A percentile compares a stretch with the other conserved stretches of the same genome.
Conservation (phyloP, 1,140 invertebrate genomes). For the Caerostris extrusa region DNA sequence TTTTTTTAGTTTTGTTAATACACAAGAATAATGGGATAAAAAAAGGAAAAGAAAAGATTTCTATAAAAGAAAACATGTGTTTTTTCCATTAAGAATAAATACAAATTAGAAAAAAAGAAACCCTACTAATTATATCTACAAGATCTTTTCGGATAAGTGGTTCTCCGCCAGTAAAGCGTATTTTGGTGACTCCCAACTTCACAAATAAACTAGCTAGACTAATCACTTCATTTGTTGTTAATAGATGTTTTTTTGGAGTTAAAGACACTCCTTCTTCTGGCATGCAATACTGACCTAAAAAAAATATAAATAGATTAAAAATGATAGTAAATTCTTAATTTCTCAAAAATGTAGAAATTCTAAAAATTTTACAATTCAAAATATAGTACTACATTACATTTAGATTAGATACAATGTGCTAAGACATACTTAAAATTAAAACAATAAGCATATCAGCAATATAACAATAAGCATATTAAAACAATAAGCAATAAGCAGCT, state of each 20-base stretch:
- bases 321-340: constrained; percentile 32
- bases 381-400: not conserved
- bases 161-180: constrained; percentile 98
- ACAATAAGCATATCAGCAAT: not conserved
- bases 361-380: constrained; percentile 49
- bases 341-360: constrained; percentile 1
- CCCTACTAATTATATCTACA: constrained; percentile 81
- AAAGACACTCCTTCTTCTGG: constrained; percentile 95
- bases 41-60: too few species aligned
- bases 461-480: not conserved
- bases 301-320: constrained; percentile 19
- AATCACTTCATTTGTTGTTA: constrained; percentile 93
- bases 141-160: constrained; percentile 94
- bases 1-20: too few species aligned
- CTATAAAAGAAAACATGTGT: not conserved
- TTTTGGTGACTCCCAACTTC: constrained; percentile 92
- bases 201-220: constrained; percentile 92
- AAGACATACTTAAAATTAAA: not conserved
- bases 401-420: not conserved
- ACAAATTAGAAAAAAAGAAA: constrained; percentile 36
- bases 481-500: not conserved
- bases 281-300: constrained; percentile 95
- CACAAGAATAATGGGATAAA: too few species aligned
- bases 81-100: not conserved
- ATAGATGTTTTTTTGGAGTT: constrained; percentile 87